Percentiles rank a stretch among this genome's conserved stretches.
phyloP scores from a whole-genome alignment of 2,888 invertebrate genomes.

The Andricus quercusramuli region DNA sequence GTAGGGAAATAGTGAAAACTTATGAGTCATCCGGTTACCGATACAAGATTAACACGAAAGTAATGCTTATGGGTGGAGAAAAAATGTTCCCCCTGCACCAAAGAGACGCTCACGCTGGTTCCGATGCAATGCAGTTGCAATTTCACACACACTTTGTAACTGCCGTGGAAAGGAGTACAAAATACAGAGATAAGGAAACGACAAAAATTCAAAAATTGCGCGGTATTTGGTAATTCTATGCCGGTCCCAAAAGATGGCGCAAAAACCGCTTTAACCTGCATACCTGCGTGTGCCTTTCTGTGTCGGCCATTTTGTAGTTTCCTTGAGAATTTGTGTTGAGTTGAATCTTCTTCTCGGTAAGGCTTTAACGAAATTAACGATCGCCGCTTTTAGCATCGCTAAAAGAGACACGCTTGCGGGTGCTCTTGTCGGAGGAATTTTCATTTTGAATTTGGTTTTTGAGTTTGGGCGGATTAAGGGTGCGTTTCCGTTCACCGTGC shows the following conservation, averaged over 20 bases:
- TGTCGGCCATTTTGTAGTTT: slow-evolving; percentile 86
- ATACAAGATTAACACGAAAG: slow-evolving; percentile 4
- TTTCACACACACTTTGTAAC: too few relatives aligned
- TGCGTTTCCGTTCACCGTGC: slow-evolving; percentile 52
- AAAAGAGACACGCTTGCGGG: slow-evolving; percentile 45
- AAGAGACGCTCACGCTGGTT: background rate
- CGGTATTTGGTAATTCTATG: slow-evolving; percentile 1
- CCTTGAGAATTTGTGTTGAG: slow-evolving; percentile 84
- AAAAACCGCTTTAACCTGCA: slow-evolving; percentile 8
- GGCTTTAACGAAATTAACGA: slow-evolving; percentile 70
- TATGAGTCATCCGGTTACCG: background rate
- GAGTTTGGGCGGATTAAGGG: slow-evolving; percentile 50
- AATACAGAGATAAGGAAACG: background rate
- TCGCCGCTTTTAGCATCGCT: slow-evolving; percentile 54
- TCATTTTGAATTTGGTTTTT: background rate
- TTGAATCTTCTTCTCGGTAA: slow-evolving; percentile 83
- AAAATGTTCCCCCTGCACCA: background rate
- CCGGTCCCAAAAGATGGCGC: slow-evolving; percentile 55
- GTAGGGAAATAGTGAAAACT: background rate
- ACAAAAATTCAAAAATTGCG: slow-evolving; percentile 41
- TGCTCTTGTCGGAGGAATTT: slow-evolving; percentile 40
- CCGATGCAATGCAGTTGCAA: background rate
- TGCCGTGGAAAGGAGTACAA: background rate
- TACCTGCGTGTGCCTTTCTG: slow-evolving; percentile 81
- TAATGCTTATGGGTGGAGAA: background rate